phyloP scores from a whole-genome alignment of 2,888 invertebrate genomes.

The Aethes cnicana region DNA sequence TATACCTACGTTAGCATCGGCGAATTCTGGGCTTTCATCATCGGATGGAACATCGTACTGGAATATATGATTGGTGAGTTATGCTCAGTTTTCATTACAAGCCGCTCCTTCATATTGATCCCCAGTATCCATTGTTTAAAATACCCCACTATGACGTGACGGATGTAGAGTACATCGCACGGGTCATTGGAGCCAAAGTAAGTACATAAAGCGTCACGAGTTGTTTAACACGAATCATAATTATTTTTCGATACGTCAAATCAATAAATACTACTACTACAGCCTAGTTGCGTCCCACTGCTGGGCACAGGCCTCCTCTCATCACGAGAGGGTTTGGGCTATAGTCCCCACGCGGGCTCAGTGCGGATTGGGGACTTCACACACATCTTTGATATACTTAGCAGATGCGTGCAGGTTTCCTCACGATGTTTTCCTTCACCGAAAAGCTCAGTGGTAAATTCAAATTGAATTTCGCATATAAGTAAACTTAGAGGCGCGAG shows the following conservation, averaged over 20 bases:
- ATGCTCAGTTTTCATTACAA: background rate
- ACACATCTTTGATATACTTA: too few species aligned
- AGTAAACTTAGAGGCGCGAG: background rate
- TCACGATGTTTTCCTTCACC: too few species aligned
- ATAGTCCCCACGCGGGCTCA: too few species aligned
- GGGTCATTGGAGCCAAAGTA: conserved; percentile 3
- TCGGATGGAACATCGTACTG: conserved; percentile 96
- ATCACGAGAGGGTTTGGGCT: too few species aligned
- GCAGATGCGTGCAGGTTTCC: too few species aligned
- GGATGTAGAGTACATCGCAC: conserved; percentile 1
- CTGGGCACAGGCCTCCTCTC: too few species aligned
- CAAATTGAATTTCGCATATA: background rate
- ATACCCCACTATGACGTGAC: background rate
- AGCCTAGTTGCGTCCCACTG: too few species aligned
- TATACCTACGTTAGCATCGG: conserved; percentile 96
- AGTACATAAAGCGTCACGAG: conserved; percentile 7
- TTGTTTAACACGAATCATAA: conserved; percentile 4
- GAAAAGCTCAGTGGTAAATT: too few species aligned
- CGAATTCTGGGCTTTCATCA: conserved; percentile 96
- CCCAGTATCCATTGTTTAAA: background rate
- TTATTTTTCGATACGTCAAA: too few species aligned
- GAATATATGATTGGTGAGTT: conserved; percentile 92
- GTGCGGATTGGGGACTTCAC: too few species aligned
- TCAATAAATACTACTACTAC: too few species aligned
- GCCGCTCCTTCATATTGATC: background rate